These are phyloP conservation scores for Chelonia mydas DNA, from an alignment of 2,797 vertebrate genomes.

Conservation along the genomic window DNA sequence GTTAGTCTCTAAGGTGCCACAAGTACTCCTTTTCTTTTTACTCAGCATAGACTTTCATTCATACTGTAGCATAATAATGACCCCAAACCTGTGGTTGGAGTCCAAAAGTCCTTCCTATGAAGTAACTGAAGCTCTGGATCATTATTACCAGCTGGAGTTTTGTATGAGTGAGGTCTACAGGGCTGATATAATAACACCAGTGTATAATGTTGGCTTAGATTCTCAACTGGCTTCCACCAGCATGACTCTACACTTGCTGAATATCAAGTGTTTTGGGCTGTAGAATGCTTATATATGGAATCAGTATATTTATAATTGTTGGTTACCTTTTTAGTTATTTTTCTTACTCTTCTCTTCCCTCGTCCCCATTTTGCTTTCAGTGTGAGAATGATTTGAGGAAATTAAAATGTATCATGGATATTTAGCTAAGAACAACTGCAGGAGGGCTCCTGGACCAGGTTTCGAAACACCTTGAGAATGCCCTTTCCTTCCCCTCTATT, in stretches of 20 bases:
- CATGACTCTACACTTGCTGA: no score
- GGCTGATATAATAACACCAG: neutral
- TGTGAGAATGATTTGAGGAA: neutral
- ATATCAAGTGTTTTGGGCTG: neutral
- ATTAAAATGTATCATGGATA: constrained; percentile 2
- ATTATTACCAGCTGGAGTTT: neutral
- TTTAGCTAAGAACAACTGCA: neutral
- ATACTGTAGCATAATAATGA: neutral
- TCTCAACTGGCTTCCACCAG: neutral
- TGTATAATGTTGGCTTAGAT: neutral
- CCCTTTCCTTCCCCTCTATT: constrained; percentile 10
- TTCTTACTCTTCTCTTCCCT: neutral
- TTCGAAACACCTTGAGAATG: constrained; percentile 42
- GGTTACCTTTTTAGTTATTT: neutral
- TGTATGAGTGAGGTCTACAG: neutral
- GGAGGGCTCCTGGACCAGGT: neutral
- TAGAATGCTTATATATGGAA: neutral
- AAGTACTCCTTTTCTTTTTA: no score
- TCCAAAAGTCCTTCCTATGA: neutral
- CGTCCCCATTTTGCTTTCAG: neutral
- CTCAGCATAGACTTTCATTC: neutral
- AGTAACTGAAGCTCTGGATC: neutral
- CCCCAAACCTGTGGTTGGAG: neutral
- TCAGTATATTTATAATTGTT: neutral
- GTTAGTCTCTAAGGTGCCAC: no score